Base-by-base conservation (phyloP, 1,140 invertebrate genomes). In the Pomacea maculata region DNA sequence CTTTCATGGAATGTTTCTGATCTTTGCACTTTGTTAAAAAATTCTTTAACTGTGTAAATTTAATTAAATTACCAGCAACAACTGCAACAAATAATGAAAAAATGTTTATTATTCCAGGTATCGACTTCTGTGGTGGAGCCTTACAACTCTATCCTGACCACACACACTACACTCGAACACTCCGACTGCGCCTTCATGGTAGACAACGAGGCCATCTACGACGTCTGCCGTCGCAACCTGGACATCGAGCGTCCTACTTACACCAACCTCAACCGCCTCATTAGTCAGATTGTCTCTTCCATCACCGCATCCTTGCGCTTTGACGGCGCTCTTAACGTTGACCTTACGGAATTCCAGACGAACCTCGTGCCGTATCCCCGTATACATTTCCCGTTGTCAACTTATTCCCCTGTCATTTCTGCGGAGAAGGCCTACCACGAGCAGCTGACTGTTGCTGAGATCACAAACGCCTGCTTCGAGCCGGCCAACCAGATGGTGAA, bases 401-500 rank as follows among this genome's bases (percentile, higher is more conserved):
- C 78, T 54, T 86, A 87, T 75, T 79, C 85, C 34, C 86, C 86
- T 10, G 73, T 88, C 34, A 77, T 86, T 63, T 86, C 85, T 54
- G 78, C 82, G 45, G 86, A 87, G 81, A 88, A 88, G 80, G 87
- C 87, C 17, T 84, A 86, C 78, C 86, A 88, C 76, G 89, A 90
- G 82, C 87, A 89, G 83, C 77, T 89, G 57, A 85, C 85, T 11
- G 89, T 97, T n/a, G 94, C 94, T 63, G 95, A 97, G 90, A 96
- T 97, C 64, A 97, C 96, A 11, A 61, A 61, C 57, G 57, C 86
- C 95, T 95, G 90, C 91, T 96, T 96, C 91, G 95, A 96, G 90
- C 95, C 95, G 54, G 94, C 94, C 84, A 97, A 96, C 92, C 96
- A 96, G 93, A 96, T 97, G 96, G 95, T 97, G 25, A 96, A 96